Conservation (phyloP, 2,888 invertebrate species). For the Caenorhabditis angaria region DNA sequence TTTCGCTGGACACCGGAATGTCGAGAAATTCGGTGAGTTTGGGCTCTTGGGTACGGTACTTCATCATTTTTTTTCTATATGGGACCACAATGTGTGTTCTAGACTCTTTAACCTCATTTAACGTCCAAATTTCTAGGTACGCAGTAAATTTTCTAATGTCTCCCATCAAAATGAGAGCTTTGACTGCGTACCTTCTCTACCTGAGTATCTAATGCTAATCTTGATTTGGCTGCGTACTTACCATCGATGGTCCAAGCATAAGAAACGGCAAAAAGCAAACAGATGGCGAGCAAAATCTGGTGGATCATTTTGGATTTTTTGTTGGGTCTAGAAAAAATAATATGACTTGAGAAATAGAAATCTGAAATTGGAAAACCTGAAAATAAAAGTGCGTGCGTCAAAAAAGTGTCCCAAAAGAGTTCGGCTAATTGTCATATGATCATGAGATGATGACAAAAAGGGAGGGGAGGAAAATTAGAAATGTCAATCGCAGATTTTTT, state of each 20-base stretch:
- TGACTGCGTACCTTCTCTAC: not conserved
- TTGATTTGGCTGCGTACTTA: constrained; percentile 9
- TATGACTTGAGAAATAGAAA: not conserved
- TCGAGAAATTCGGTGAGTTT: constrained; percentile 35
- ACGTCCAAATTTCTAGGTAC: not conserved
- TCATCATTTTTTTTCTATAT: not conserved
- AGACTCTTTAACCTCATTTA: not conserved
- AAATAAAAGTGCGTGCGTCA: not conserved
- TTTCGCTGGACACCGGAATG: constrained; percentile 34
- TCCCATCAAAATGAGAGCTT: not conserved
- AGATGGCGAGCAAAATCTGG: constrained; percentile 13
- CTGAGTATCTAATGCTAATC: not conserved
- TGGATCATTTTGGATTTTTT: not conserved
- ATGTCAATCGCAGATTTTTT: too few relatives aligned
- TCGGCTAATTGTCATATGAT: too few relatives aligned
- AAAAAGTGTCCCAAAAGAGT: too few relatives aligned
- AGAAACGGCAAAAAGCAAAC: constrained; percentile 18
- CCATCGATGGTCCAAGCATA: constrained; percentile 40
- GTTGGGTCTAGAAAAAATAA: not conserved
- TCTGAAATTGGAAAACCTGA: not conserved
- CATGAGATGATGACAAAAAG: too few relatives aligned
- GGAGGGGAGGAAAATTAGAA: too few relatives aligned
- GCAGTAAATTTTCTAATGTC: not conserved
- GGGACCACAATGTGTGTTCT: not conserved
- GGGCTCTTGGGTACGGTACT: not conserved